These are phyloP conservation scores for Clepsis dumicolana DNA, from an alignment of 2,888 invertebrate species.

Conservation along the genomic window DNA sequence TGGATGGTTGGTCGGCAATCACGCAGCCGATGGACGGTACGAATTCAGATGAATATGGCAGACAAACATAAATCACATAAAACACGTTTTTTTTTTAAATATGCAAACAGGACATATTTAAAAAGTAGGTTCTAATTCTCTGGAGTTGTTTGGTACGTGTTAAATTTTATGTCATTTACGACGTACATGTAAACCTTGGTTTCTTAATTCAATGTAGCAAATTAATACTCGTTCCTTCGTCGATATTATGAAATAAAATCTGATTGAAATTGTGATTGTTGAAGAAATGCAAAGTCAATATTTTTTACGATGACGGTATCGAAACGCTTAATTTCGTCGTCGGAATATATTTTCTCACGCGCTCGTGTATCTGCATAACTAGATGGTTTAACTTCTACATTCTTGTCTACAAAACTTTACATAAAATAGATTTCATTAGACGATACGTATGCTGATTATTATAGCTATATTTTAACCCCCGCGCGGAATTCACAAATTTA, in stretches of 20 bases:
- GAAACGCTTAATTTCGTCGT: slow-evolving; percentile 6
- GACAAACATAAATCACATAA: no score
- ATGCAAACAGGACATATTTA: no score
- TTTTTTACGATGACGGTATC: neutral
- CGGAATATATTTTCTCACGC: neutral
- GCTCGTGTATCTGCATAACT: neutral
- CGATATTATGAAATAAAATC: neutral
- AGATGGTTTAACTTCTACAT: neutral
- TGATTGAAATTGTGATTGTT: neutral
- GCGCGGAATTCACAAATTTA: neutral
- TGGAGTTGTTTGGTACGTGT: no score
- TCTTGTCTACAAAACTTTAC: neutral
- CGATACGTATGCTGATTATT: slow-evolving; percentile 1
- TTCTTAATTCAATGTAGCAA: neutral
- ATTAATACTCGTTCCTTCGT: neutral
- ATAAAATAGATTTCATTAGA: slow-evolving; percentile 9
- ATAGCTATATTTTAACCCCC: neutral
- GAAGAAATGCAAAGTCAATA: slow-evolving; percentile 1
- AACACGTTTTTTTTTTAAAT: no score
- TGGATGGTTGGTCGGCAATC: no score
- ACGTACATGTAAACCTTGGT: no score
- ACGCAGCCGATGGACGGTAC: no score
- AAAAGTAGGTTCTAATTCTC: no score
- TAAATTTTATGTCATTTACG: no score
- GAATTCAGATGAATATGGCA: no score